Conservation (phyloP, 2,888 invertebrate genomes). For the Eurois occulta region DNA sequence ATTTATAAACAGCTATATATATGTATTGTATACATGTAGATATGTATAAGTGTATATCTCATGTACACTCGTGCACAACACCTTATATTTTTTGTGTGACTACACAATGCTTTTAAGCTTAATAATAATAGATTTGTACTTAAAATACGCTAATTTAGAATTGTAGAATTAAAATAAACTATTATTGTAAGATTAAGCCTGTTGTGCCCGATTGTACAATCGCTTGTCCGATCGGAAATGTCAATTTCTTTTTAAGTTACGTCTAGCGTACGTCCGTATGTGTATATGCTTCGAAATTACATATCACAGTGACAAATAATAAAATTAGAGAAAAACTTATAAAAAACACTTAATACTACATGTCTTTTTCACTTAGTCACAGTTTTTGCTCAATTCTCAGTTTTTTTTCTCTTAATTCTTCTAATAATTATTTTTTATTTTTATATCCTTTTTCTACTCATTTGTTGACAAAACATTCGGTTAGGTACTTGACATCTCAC, state of each 20-base stretch:
- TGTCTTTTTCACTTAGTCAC: conserved; percentile 73
- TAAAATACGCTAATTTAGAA: conserved; percentile 73
- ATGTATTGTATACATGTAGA: conserved; percentile 60
- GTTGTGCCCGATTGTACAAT: conserved; percentile 81
- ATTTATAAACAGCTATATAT: conserved; percentile 66
- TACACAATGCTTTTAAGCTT: conserved; percentile 80
- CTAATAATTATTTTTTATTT: conserved; percentile 40
- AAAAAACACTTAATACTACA: conserved; percentile 64
- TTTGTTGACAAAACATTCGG: conserved; percentile 61
- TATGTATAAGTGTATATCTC: conserved; percentile 61
- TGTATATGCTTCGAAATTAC: conserved; percentile 80
- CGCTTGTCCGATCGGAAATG: conserved; percentile 74
- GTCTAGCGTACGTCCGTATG: conserved; percentile 64
- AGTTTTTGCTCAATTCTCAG: conserved; percentile 70
- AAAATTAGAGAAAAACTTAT: conserved; percentile 71
- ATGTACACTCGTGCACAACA: conserved; percentile 82
- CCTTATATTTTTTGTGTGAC: conserved; percentile 80
- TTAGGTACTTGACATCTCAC: conserved; percentile 59
- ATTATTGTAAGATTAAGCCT: conserved; percentile 67
- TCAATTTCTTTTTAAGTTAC: conserved; percentile 64
- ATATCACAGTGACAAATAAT: conserved; percentile 90
- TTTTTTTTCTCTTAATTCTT: conserved; percentile 61
- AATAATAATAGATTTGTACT: conserved; percentile 78
- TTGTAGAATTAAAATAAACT: conserved; percentile 65
- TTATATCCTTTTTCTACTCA: conserved; percentile 62